Conservation (phyloP, 2,888 invertebrate species). For the Drosophila maculinotata region DNA sequence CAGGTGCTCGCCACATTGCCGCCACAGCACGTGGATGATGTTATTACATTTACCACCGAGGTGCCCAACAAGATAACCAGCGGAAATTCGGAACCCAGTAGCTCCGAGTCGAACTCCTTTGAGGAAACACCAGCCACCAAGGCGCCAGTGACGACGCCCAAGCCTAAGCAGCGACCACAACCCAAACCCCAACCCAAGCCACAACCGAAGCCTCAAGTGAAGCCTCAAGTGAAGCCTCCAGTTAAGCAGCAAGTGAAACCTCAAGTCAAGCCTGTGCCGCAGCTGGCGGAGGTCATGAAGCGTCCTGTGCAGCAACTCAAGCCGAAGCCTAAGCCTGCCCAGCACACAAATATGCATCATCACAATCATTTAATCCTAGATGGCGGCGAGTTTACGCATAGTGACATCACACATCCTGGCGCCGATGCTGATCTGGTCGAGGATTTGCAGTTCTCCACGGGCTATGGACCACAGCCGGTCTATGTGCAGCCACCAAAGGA, state of each 20-base stretch:
- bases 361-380: conserved; percentile 77
- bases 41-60: conserved; percentile 79
- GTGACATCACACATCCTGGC: conserved; percentile 87
- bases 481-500: conserved; percentile 77
- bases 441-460: conserved; percentile 86
- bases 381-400: conserved; percentile 86
- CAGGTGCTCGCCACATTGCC: conserved; percentile 79
- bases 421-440: conserved; percentile 89
- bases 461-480: conserved; percentile 85
- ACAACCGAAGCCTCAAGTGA: conserved; percentile 31
- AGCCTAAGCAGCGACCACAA: conserved; percentile 38
- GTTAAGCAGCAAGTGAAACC: conserved; percentile 5
- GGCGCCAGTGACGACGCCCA: conserved; percentile 35
- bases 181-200: conserved; percentile 28
- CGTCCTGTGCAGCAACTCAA: conserved; percentile 48
- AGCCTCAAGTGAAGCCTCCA: conserved; percentile 22
- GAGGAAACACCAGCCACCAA: conserved; percentile 69
- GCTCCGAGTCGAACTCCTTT: conserved; percentile 81
- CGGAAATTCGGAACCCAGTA: conserved; percentile 67
- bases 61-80: conserved; percentile 82
- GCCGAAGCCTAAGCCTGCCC: conserved; percentile 47
- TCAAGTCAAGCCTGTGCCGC: conserved; percentile 44
- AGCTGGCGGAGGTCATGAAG: conserved; percentile 62
- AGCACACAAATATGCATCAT: conserved; percentile 58
- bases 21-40: conserved; percentile 59